Conservation (phyloP, 2,797 vertebrate genomes). For the Danionella dracula region DNA sequence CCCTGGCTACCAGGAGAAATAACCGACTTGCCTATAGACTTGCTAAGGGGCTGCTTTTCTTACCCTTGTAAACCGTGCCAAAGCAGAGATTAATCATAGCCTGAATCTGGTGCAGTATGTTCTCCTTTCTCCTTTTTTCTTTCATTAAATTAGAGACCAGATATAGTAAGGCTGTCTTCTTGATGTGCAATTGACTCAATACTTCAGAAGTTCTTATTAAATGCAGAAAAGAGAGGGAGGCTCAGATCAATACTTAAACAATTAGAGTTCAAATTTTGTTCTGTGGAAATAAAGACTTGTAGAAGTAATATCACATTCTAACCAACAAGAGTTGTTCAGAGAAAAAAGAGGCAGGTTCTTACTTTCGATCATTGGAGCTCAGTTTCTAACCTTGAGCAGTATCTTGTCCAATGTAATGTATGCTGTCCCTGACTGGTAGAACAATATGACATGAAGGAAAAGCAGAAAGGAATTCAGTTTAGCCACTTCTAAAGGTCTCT, state of each 20-base stretch:
- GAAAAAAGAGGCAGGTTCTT: not conserved
- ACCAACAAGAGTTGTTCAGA: not conserved
- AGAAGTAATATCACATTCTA: not conserved
- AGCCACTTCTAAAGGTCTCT: slow-evolving; percentile 69
- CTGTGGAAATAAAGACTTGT: not conserved
- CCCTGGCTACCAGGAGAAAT: slow-evolving; percentile 36
- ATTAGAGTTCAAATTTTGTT: slow-evolving; percentile 13
- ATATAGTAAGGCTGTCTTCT: slow-evolving; percentile 6
- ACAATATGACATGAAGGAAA: slow-evolving; percentile 44
- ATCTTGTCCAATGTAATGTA: slow-evolving; percentile 58
- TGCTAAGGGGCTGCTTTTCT: slow-evolving; percentile 43
- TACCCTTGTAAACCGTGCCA: slow-evolving; percentile 2
- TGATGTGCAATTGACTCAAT: slow-evolving; percentile 34
- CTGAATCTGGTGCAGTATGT: slow-evolving; percentile 3
- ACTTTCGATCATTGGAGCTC: not conserved
- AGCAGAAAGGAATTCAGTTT: slow-evolving; percentile 52
- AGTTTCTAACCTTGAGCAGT: not conserved
- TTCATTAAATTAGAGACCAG: slow-evolving; percentile 8
- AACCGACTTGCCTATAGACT: slow-evolving; percentile 46
- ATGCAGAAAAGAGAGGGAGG: not conserved
- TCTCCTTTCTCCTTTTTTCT: not conserved
- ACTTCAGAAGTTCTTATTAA: slow-evolving; percentile 23
- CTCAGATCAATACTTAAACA: slow-evolving; percentile 27
- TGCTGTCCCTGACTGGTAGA: slow-evolving; percentile 69
- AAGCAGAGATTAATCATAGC: slow-evolving; percentile 18